Evolutionary conservation across 2,113 vertebrate species (phyloP), one percentile per base, ranked within the genome.

Genomic region (Phodopus roborovskii): DNA sequence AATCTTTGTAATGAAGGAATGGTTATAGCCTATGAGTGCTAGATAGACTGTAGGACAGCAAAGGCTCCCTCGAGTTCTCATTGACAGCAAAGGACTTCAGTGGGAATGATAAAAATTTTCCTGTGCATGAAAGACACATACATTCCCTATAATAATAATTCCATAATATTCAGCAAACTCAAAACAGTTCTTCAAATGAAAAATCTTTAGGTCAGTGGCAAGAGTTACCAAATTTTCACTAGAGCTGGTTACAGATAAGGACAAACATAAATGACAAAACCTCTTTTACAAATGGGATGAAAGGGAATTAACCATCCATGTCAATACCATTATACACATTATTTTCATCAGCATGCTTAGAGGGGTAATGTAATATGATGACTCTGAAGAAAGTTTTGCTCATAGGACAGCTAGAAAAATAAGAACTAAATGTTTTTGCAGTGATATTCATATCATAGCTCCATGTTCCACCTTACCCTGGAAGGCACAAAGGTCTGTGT

Each of bases 341-440:
- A 82, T 87, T 90, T 96, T 93, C 45, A 88, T 77, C 92, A 90
- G 7, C 12, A 81, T 15, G 81, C 92, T 48, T 19, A 83, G 2
- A 83, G 1, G 39, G 50, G 15, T 71, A 66, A 15, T 71, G 22
- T 20, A 82, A 88, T 85, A 33, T 24, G 9, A 5, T 5, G 60
- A 53, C 3, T 64, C 28, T 39, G 45, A 90, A 45, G 28, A 36
- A 91, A 79, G 42, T 75, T 48, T 66, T 48, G 68, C 10, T 70
- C 60, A 48, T 33, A 78, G 7, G 68, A 39, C 66, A 7, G 2
- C 9, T 58, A 85, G 9, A 19, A 12, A 91, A 90, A 84, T 39
- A 79, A 77, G 62, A 4, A 86, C 16, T 26, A 68, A 81, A 8
- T 28, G 22, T 75, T 78, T 92, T 26, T 91, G 7, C 1, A 82